Base-by-base conservation (phyloP, 2,113 vertebrate species). In the Reinhardtius hippoglossoides region DNA sequence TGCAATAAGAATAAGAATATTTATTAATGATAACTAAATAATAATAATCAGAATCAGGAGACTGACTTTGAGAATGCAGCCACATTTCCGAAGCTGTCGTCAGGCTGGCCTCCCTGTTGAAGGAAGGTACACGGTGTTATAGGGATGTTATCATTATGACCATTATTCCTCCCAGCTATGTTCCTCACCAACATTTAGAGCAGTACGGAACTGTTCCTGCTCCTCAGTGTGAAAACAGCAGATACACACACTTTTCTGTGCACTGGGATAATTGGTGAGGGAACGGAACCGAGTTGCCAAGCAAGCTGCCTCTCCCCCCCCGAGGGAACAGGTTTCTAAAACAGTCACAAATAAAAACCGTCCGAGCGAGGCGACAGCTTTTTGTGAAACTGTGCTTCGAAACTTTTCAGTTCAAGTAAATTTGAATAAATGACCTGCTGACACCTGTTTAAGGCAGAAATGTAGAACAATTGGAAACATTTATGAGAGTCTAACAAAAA, bases 11-110 rank as follows among this genome's bases (percentile, higher is more conserved):
- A 42, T 42, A 12, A 1, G 6, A 31, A 3, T 42, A 42, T 42
- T 42, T 42, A 42, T 42, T 13, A 42, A 31, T 13, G 10, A 10
- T 13, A 12, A 10, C 0, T 2, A 40, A 40, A 2, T 31, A 31
- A 31, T 27, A 31, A 63, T 26, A 65, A 44, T 26, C 54, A 44
- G 10, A 18, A 63, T 37, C 10, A 31, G 44, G 13, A 46, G 37
- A 4, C 88, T 80, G 93, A 98, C 98, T 94, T 96, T 69, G 94
- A 93, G 92, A 96, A 95, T 62, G 93, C 89, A 44, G 95, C 89
- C 59, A 92, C 87, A 74, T 90, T 88, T 90, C 95, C 96, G 91
- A 94, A 90, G 66, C 54, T 73, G n/a, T 96, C 96, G 16, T 99
- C 97, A 83, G 94, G 88, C 88, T 92, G 94, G 69, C 95, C 95